Evolutionary conservation across 2,888 invertebrate species (phyloP).

Genomic region (Calliscelio sp.): DNA sequence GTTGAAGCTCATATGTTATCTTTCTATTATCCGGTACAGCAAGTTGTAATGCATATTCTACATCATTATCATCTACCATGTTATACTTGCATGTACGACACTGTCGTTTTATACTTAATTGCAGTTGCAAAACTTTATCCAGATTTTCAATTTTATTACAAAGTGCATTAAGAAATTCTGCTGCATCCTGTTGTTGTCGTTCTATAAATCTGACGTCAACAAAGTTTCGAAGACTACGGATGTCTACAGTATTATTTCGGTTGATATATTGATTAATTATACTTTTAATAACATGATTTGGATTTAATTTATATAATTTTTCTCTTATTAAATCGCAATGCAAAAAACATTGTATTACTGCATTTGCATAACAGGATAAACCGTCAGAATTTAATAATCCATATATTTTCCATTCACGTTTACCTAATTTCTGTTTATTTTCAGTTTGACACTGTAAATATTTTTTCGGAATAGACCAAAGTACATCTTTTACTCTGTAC

Average conservation of each 20-base stretch:
- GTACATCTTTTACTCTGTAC: slow-evolving; percentile 30
- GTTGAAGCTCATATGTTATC: slow-evolving; percentile 34
- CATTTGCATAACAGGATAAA: slow-evolving; percentile 28
- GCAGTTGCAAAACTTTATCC: slow-evolving; percentile 9
- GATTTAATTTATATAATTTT: slow-evolving; percentile 5
- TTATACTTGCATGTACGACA: no score
- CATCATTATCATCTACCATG: slow-evolving; percentile 18
- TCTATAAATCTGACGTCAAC: not conserved
- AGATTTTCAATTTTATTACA: slow-evolving; percentile 7
- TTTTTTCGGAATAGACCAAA: slow-evolving; percentile 19
- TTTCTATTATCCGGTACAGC: slow-evolving; percentile 18
- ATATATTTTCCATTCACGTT: not conserved
- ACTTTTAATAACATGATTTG: slow-evolving; percentile 1
- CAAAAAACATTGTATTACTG: slow-evolving; percentile 24
- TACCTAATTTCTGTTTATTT: not conserved
- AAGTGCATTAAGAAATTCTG: slow-evolving; percentile 12
- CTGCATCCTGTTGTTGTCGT: no score
- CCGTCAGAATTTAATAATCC: slow-evolving; percentile 8
- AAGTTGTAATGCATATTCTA: slow-evolving; percentile 18
- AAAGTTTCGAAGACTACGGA: no score
- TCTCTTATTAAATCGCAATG: no score
- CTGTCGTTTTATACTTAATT: slow-evolving; percentile 9
- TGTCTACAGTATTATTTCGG: no score
- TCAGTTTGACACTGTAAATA: slow-evolving; percentile 18
- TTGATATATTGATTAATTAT: no score